Conservation (phyloP, 2,797 vertebrate species). For the Gallinago solitaria region DNA sequence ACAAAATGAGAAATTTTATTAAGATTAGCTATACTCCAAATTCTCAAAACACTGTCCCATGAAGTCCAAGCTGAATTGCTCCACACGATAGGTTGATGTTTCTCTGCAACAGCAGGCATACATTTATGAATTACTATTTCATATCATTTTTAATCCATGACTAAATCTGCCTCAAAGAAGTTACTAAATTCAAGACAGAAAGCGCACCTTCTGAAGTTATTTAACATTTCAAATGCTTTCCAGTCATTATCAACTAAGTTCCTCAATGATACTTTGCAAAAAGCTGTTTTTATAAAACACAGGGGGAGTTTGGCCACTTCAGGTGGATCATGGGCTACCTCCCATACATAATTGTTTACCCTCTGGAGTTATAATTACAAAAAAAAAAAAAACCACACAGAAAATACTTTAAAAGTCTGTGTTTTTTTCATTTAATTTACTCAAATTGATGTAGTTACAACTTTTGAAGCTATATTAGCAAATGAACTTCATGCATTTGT, state of each 20-base stretch:
- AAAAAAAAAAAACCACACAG: background rate
- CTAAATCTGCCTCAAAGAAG: background rate
- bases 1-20: background rate
- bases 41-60: background rate
- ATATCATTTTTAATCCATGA: background rate
- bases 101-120: background rate
- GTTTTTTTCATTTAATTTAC: background rate
- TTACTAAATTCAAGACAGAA: background rate
- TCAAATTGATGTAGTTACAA: background rate
- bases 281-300: background rate
- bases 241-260: background rate
- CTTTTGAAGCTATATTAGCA: background rate
- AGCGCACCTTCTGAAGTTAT: background rate
- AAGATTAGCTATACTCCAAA: background rate
- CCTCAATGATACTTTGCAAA: background rate
- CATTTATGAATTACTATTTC: background rate
- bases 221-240: background rate
- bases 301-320: background rate
- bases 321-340: background rate
- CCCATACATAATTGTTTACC: background rate
- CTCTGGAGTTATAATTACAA: background rate
- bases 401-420: background rate
- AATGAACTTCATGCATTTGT: background rate
- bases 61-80: background rate
- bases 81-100: background rate